Percentiles rank a stretch among this genome's conserved stretches.
Conservation (phyloP, 1,140 invertebrate species). For the Saxidomus purpurata region DNA sequence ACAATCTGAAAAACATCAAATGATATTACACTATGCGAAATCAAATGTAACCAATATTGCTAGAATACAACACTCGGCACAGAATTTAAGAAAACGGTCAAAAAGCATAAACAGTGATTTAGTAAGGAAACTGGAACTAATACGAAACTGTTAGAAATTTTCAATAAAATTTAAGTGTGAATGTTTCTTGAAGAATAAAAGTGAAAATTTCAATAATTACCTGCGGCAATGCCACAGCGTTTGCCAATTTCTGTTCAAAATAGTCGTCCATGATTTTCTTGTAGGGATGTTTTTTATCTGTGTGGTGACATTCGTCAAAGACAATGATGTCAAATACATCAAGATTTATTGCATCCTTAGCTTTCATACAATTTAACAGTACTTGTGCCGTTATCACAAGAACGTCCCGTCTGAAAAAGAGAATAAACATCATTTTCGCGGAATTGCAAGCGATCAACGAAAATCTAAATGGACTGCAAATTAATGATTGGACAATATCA, state of each 20-base stretch:
- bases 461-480: too few relatives aligned
- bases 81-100: too few relatives aligned
- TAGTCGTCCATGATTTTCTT: constrained; percentile 83
- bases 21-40: not conserved
- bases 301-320: constrained; percentile 86
- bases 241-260: constrained; percentile 73
- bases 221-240: constrained; percentile 20
- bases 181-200: too few relatives aligned
- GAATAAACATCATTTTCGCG: too few relatives aligned
- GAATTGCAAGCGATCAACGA: too few relatives aligned
- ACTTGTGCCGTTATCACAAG: constrained; percentile 85
- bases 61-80: too few relatives aligned
- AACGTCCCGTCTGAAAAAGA: constrained; percentile 72
- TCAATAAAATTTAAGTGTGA: too few relatives aligned
- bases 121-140: too few relatives aligned
- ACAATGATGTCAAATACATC: constrained; percentile 80
- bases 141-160: too few relatives aligned
- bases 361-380: constrained; percentile 79
- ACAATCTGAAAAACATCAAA: constrained; percentile 37
- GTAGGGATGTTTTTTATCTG: constrained; percentile 82
- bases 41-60: too few relatives aligned
- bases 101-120: too few relatives aligned
- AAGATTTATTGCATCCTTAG: constrained; percentile 69
- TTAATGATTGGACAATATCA: too few relatives aligned
- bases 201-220: constrained; percentile 2